Evolutionary conservation across 2,888 invertebrate species (phyloP), one percentile per base, ranked within the genome.

Genomic region (Punctoribates punctum): DNA sequence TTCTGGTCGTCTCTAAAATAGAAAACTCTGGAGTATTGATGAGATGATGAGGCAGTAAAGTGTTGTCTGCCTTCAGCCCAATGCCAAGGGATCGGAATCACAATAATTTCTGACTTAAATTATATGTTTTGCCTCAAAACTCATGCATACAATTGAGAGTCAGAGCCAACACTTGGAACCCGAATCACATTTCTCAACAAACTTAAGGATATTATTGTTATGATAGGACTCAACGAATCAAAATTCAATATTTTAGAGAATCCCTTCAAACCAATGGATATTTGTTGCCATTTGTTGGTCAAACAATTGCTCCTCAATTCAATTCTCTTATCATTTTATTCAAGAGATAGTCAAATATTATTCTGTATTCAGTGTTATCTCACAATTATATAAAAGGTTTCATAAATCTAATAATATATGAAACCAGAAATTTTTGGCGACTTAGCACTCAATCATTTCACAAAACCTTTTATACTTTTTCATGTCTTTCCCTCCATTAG

Each of bases 1-100:
- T 46, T 46, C 46, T 11, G 8, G 15, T 46, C 8, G 15, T 46
- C 46, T 15, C 15, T 46, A 46, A 11, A 11, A 11, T 46, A 8
- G 8, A 46, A 11, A 11, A 15, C 15, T 8, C 15, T 15, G 46
- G 46, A 46, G 9, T 54, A 54, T 54, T 54, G 54, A 54, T 6
- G 54, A 54, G 54, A 54, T 60, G 60, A 60, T 60, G 60, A 60
- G 5, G 25, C 23, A 60, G 60, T 60, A 60, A 60, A 60, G 60
- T 60, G 60, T 60, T 60, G 60, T 5, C 25, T 60, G 60, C 51
- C 51, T 13, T 51, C 51, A 51, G 51, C 5, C 51, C 15, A 51
- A 51, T 51, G 51, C 60, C 60, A 60, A 60, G 6, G 6, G 15
- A 60, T 60, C 20, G 8, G 25, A 60, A 60, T 60, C 60, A 60